Conservation (phyloP, 2,113 vertebrate species). For the Suricata suricatta region DNA sequence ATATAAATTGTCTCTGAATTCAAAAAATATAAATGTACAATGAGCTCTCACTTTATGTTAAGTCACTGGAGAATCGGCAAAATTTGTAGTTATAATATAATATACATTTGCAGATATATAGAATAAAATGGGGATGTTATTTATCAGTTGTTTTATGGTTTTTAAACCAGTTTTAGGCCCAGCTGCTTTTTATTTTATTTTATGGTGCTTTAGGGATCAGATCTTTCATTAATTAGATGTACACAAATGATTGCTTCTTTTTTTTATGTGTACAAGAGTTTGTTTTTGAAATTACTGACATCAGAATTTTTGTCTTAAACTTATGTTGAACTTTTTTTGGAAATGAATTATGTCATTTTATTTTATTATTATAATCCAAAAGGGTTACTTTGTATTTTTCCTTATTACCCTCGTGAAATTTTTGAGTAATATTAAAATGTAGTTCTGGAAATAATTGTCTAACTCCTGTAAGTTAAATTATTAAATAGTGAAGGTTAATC, state of each 20-base stretch:
- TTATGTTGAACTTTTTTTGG: background rate
- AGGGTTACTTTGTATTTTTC: background rate
- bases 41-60: background rate
- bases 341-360: background rate
- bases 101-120: too few species aligned
- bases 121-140: background rate
- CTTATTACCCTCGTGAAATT: background rate
- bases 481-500: background rate
- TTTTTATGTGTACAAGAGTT: background rate
- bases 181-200: too few species aligned
- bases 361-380: background rate
- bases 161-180: too few species aligned
- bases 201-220: background rate
- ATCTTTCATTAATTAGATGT: constrained; percentile 60
- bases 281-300: background rate
- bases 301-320: background rate
- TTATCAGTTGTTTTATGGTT: constrained; percentile 47
- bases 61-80: background rate
- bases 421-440: background rate
- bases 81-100: background rate
- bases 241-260: constrained; percentile 40
- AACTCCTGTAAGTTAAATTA: background rate
- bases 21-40: background rate
- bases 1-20: background rate
- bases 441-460: background rate